Conservation (phyloP, 2,797 vertebrate genomes). For the Tauraco hartlaubi region DNA sequence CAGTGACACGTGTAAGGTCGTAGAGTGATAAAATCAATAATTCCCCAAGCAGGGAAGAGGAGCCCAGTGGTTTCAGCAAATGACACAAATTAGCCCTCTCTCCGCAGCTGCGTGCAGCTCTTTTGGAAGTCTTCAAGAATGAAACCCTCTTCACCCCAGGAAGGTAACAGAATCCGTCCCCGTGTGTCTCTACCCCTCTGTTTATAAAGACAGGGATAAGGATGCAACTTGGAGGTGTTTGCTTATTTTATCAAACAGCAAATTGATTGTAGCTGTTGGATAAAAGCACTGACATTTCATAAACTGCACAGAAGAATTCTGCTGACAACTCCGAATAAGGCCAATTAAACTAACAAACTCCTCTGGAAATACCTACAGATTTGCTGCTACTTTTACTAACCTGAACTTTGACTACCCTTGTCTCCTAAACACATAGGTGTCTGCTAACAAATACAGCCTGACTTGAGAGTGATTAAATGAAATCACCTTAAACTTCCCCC, state of each 20-base stretch:
- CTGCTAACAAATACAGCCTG: neutral
- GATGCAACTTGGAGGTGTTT: neutral
- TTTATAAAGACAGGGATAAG: conserved; percentile 10
- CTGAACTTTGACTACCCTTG: neutral
- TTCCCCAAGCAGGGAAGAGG: conserved; percentile 61
- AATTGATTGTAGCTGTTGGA: conserved; percentile 56
- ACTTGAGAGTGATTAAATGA: neutral
- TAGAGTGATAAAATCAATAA: conserved; percentile 67
- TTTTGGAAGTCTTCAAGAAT: conserved; percentile 22
- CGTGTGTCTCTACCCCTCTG: neutral
- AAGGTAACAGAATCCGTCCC: conserved; percentile 1
- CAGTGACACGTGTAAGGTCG: conserved; percentile 53
- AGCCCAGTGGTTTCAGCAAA: conserved; percentile 61
- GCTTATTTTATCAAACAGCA: conserved; percentile 46
- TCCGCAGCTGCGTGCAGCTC: neutral
- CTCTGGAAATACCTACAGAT: neutral
- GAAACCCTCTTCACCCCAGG: conserved; percentile 35
- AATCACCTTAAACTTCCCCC: neutral
- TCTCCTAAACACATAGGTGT: neutral
- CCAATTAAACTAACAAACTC: conserved; percentile 5
- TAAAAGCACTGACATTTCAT: conserved; percentile 33
- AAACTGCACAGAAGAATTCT: conserved; percentile 1
- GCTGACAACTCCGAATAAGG: conserved; percentile 16
- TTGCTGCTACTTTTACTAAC: neutral
- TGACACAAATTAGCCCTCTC: conserved; percentile 62